phyloP scores from a whole-genome alignment of 2,797 vertebrate genomes.

The Hydrophis major region DNA sequence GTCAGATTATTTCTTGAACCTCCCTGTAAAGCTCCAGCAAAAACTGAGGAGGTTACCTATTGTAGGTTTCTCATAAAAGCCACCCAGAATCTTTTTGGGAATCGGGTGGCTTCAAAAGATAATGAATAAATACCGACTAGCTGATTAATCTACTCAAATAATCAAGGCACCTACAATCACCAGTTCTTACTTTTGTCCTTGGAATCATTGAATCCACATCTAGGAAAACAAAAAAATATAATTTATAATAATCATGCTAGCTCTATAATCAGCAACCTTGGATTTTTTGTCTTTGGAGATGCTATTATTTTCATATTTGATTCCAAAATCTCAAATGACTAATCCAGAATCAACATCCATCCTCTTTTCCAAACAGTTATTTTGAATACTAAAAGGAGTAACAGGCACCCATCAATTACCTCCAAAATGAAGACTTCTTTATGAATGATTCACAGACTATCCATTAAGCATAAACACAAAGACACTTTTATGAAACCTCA shows the following conservation, averaged over 20 bases:
- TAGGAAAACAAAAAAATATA: background rate
- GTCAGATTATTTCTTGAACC: constrained; percentile 42
- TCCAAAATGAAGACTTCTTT: background rate
- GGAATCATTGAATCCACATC: background rate
- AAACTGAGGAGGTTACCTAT: constrained; percentile 7
- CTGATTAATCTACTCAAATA: background rate
- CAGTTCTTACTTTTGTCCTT: background rate
- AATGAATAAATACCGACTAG: background rate
- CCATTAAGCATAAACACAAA: background rate
- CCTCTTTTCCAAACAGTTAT: background rate
- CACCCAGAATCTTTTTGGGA: background rate
- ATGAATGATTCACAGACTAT: background rate
- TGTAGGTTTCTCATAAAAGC: constrained; percentile 29
- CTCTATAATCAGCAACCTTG: background rate
- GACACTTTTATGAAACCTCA: background rate
- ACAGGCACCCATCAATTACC: background rate
- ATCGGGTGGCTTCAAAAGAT: background rate
- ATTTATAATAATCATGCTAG: background rate
- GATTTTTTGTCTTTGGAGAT: background rate
- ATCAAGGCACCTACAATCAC: background rate
- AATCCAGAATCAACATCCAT: background rate
- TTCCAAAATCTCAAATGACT: background rate
- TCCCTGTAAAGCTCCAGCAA: constrained; percentile 5
- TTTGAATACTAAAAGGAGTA: background rate
- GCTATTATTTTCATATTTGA: background rate